Conservation (phyloP, 2,797 vertebrate species). For the Sebastes kiyomatsui region DNA sequence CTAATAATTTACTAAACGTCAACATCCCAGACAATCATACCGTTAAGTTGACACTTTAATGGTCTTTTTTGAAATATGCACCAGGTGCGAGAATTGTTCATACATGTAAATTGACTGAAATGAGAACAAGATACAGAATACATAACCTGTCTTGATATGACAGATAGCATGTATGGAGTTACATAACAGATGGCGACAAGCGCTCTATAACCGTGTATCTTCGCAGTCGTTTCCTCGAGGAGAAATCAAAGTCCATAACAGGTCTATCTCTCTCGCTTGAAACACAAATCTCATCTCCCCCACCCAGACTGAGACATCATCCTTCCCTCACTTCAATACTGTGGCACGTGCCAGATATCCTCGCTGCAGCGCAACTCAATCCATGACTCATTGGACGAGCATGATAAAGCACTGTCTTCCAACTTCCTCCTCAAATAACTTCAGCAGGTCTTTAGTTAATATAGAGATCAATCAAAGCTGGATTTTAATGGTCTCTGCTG, state of each 20-base stretch:
- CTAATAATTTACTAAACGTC: conserved; percentile 25
- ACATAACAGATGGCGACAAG: conserved; percentile 41
- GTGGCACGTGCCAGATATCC: conserved; percentile 43
- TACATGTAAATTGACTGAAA: conserved; percentile 11
- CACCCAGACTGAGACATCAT: conserved; percentile 31
- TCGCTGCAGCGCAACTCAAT: conserved; percentile 49
- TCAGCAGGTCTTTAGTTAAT: conserved; percentile 37
- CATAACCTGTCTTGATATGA: conserved; percentile 30
- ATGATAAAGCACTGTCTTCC: conserved; percentile 39
- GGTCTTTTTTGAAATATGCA: conserved; percentile 10
- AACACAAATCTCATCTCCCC: conserved; percentile 41
- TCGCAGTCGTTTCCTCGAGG: conserved; percentile 30
- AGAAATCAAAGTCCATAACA: conserved; percentile 36
- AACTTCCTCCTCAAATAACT: conserved; percentile 32
- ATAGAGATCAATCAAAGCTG: conserved; percentile 51
- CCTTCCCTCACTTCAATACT: conserved; percentile 12
- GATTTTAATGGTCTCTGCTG: conserved; percentile 37
- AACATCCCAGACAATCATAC: conserved; percentile 21
- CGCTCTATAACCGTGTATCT: not conserved
- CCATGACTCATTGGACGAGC: conserved; percentile 35
- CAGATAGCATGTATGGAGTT: conserved; percentile 34
- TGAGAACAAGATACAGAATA: not conserved
- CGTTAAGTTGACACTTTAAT: conserved; percentile 40
- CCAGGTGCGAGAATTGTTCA: not conserved
- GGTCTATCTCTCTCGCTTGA: conserved; percentile 34